Evolutionary conservation across 1,140 invertebrate genomes (phyloP), one percentile per base, ranked within the genome.

Genomic region (Dendroctonus ponderosae): DNA sequence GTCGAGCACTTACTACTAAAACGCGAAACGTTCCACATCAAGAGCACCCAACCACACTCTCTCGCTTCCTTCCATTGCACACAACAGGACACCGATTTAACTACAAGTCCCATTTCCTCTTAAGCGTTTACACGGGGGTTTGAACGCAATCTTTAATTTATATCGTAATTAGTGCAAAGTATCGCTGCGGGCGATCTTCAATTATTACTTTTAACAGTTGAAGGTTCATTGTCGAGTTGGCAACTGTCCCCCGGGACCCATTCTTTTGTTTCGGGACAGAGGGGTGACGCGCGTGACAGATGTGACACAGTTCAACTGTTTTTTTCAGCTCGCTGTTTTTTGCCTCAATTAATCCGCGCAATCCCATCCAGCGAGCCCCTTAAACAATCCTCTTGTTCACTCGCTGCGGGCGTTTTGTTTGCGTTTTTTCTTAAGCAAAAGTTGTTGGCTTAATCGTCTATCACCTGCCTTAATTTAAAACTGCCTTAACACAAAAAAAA

Each of bases 111-210:
- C 26, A 49, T 43, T 62, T 42, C 52, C 62, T 56, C 43, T 44
- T n/a, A 64, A 54, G 51, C 37, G 9, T 12, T 60, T 43, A 59
- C 26, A 64, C 39, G 26, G 44, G 40, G 62, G 62, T 15, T 40
- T 43, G 56, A 64, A 46, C 37, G 62, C 7, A 64, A 56, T 56
- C 61, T 56, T 64, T 56, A 64, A 64, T 64, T 56, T 64, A 64
- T 64, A 64, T 56, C 54, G 62, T 64, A 64, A 64, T 64, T 64
- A 64, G 43, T 56, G 38, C 41, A 43, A 62, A 56, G 40, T 64
- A 64, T 64, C 62, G 51, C 62, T 39, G 6, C 51, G 40, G 62
- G 62, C 51, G 53, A 56, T 64, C 62, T 44, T 64, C 52, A 64
- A 64, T 56, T 64, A 56, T 64, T 37, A 64, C 62, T 56, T 43